phyloP scores from a whole-genome alignment of 1,140 invertebrate species.

The Andrena cerasifolii region DNA sequence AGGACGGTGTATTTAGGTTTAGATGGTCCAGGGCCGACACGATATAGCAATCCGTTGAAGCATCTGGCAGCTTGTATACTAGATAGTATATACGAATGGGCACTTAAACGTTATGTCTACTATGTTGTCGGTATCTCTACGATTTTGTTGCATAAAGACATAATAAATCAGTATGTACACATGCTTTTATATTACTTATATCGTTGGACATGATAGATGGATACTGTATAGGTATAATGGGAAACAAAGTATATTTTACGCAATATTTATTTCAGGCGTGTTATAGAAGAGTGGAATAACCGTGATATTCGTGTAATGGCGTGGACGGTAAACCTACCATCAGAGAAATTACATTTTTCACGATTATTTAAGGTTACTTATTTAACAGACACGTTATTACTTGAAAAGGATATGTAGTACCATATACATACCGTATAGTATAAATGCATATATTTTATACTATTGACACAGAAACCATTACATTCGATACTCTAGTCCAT shows the following conservation, averaged over 20 bases:
- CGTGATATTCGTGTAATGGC: conserved; percentile 84
- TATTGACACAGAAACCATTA: conserved; percentile 26
- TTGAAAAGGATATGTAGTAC: conserved; percentile 78
- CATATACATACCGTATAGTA: conserved; percentile 2
- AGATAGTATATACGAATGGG: conserved; percentile 84
- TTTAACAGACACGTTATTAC: conserved; percentile 86
- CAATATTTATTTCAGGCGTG: conserved; percentile 80
- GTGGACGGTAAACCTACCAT: conserved; percentile 86
- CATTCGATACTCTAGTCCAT: conserved; percentile 60
- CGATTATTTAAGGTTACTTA: conserved; percentile 84
- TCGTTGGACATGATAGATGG: neutral
- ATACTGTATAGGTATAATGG: conserved; percentile 10
- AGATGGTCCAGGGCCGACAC: conserved; percentile 75
- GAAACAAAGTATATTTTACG: neutral
- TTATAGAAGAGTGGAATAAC: conserved; percentile 83
- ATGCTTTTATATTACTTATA: conserved; percentile 29
- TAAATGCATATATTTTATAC: conserved; percentile 37
- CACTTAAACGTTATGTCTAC: conserved; percentile 82
- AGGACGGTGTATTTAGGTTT: conserved; percentile 74
- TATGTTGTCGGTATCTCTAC: conserved; percentile 85
- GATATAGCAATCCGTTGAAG: conserved; percentile 77
- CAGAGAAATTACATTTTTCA: conserved; percentile 85
- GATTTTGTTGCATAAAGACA: conserved; percentile 87
- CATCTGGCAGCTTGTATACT: conserved; percentile 78
- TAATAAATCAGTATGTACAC: conserved; percentile 84